These are phyloP conservation scores for Scaptomyza polygonia DNA, from an alignment of 2,888 invertebrate species.

Conservation along the genomic window DNA sequence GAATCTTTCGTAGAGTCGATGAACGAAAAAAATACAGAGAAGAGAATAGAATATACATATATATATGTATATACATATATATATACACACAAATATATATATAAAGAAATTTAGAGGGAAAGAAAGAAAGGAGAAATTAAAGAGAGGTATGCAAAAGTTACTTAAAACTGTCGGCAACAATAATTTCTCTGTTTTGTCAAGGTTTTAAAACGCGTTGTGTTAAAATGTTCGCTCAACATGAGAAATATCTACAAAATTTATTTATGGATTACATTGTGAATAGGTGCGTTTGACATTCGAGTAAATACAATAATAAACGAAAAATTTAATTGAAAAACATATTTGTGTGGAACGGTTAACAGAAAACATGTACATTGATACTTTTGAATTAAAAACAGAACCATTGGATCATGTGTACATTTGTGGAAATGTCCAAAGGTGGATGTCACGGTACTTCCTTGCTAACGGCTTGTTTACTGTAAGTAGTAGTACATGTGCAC, in stretches of 20 bases:
- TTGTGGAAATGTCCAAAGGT: background rate
- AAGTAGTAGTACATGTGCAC: slow-evolving; percentile 23
- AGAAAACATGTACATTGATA: slow-evolving; percentile 5
- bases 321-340: background rate
- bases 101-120: slow-evolving; percentile 22
- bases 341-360: slow-evolving; percentile 7
- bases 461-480: slow-evolving; percentile 24
- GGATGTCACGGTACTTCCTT: slow-evolving; percentile 12
- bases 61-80: slow-evolving; percentile 36
- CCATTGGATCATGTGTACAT: background rate
- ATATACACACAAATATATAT: slow-evolving; percentile 20
- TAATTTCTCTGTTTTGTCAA: slow-evolving; percentile 1
- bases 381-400: slow-evolving; percentile 1
- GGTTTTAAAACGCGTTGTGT: slow-evolving; percentile 1
- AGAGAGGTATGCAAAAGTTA: slow-evolving; percentile 54
- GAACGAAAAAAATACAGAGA: slow-evolving; percentile 47
- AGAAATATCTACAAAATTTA: slow-evolving; percentile 15
- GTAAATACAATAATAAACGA: slow-evolving; percentile 24
- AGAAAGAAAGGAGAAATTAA: slow-evolving; percentile 35
- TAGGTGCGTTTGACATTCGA: slow-evolving; percentile 15
- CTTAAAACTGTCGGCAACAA: slow-evolving; percentile 38
- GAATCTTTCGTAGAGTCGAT: slow-evolving; percentile 63
- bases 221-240: slow-evolving; percentile 7
- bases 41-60: slow-evolving; percentile 52
- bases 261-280: slow-evolving; percentile 12